Conservation (phyloP, 1,140 invertebrate genomes). For the Drosophila ananassae region DNA sequence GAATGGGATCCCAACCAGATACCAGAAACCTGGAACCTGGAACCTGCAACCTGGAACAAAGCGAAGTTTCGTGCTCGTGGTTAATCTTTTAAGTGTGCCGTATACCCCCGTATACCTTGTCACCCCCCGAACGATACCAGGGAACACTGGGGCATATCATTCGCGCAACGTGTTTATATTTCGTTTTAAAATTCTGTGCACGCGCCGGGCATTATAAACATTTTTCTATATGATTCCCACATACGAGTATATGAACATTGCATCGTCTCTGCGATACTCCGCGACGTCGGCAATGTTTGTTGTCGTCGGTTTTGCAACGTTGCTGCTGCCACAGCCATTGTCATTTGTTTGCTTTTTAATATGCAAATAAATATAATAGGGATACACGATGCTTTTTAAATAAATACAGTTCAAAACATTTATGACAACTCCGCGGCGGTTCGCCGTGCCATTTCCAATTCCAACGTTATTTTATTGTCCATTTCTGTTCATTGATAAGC, state of each 20-base stretch:
- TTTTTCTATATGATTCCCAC: slow-evolving; percentile 54
- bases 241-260: neutral
- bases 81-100: slow-evolving; percentile 79
- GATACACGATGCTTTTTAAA: slow-evolving; percentile 54
- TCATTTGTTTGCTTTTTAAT: slow-evolving; percentile 71
- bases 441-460: neutral
- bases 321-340: slow-evolving; percentile 35
- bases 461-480: slow-evolving; percentile 30
- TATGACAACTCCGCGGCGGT: slow-evolving; percentile 47
- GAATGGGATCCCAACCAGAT: slow-evolving; percentile 15
- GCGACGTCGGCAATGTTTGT: slow-evolving; percentile 39
- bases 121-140: neutral
- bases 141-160: slow-evolving; percentile 3
- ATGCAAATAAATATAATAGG: slow-evolving; percentile 73
- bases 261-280: neutral
- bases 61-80: slow-evolving; percentile 60
- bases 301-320: slow-evolving; percentile 44
- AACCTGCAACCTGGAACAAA: slow-evolving; percentile 13
- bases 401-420: slow-evolving; percentile 67
- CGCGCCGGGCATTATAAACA: slow-evolving; percentile 70
- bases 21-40: slow-evolving; percentile 5
- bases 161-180: slow-evolving; percentile 58
- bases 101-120: slow-evolving; percentile 5
- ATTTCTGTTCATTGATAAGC: slow-evolving; percentile 59
- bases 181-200: slow-evolving; percentile 76